Evolutionary conservation across 2,113 vertebrate species (phyloP).

Genomic region (Nothocercus nigrocapillus): DNA sequence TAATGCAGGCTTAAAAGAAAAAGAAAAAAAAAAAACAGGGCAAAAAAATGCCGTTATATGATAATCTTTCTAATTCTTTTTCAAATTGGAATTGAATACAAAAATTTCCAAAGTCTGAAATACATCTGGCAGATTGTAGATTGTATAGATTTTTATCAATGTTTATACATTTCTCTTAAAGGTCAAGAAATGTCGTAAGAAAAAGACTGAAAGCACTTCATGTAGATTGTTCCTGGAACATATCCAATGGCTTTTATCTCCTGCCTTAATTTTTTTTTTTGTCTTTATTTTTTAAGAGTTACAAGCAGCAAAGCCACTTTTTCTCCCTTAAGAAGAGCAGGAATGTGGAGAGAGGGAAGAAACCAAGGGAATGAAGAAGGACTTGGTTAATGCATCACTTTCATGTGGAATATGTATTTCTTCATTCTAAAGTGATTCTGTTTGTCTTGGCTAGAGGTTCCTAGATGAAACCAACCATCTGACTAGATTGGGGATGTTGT

Average conservation of each 20-base stretch:
- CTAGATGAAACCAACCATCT: not conserved
- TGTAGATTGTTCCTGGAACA: slow-evolving; percentile 63
- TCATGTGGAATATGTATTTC: not conserved
- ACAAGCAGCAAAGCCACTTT: not conserved
- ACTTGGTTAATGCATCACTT: not conserved
- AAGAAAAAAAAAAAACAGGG: not conserved
- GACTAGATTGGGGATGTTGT: not conserved
- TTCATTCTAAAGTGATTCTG: not conserved
- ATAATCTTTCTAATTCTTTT: not conserved
- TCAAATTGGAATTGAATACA: not conserved
- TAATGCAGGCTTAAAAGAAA: slow-evolving; percentile 12
- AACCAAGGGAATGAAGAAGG: not conserved
- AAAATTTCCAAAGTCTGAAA: slow-evolving; percentile 32
- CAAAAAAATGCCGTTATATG: not conserved
- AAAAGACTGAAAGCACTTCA: slow-evolving; percentile 57
- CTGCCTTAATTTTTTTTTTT: not conserved
- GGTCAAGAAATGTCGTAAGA: slow-evolving; percentile 65
- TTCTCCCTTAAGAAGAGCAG: not conserved
- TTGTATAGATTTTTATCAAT: slow-evolving; percentile 31
- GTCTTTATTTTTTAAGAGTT: not conserved
- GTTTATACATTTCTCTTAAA: slow-evolving; percentile 57
- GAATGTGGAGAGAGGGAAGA: not conserved
- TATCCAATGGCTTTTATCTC: slow-evolving; percentile 58
- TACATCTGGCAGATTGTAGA: slow-evolving; percentile 10
- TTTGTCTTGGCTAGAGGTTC: not conserved